Base-by-base conservation (phyloP, 1,140 invertebrate species). In the Orchesella cincta region DNA sequence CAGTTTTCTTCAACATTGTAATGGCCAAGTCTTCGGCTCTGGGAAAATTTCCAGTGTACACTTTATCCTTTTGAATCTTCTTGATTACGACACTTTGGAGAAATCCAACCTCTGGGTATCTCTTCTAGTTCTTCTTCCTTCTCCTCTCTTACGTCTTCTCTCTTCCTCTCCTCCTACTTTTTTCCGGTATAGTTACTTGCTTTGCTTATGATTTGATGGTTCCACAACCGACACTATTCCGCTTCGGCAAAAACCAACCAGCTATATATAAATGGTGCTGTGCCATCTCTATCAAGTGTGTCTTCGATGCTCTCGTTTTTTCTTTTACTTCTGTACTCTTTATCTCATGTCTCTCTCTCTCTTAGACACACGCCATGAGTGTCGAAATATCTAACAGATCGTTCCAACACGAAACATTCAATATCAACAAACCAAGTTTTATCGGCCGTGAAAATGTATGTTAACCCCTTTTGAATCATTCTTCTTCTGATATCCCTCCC, bases 1-100 rank as follows among this genome's bases (percentile, higher is more conserved):
- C 74, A 82, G 81, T 82, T 82, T 82, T 79, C 81, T 79, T 76
- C 81, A 82, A 82, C 81, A 82, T 81, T 81, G 80, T 81, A 79
- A 77, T 80, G 79, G 81, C 77, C 75, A 80, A 81, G 81, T 81
- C 79, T 79, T 73, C 70, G 70, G 67, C 77, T 57, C 73, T 76
- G 52, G 78, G 76, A 79, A 79, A 78, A 75, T 79, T 81, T 78
- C 76, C 74, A 54, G 74, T 79, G 76, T 81, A 78, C 78, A 76
- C 72, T 78, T 76, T 79, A 79, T 78, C 79, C 79, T 82, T 82
- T 78, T 78, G 79, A 78, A 80, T 80, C 77, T 80, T 79, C 79
- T 71, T 80, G 81, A 82, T 82, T 82, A 82, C 81, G 79, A 80
- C 77, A 82, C 77, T 80, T 78, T 80, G 75, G 79, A 79, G 81